Evolutionary conservation across 2,888 invertebrate genomes (phyloP), one percentile per base, ranked within the genome.

Genomic region (Eilema caniola): DNA sequence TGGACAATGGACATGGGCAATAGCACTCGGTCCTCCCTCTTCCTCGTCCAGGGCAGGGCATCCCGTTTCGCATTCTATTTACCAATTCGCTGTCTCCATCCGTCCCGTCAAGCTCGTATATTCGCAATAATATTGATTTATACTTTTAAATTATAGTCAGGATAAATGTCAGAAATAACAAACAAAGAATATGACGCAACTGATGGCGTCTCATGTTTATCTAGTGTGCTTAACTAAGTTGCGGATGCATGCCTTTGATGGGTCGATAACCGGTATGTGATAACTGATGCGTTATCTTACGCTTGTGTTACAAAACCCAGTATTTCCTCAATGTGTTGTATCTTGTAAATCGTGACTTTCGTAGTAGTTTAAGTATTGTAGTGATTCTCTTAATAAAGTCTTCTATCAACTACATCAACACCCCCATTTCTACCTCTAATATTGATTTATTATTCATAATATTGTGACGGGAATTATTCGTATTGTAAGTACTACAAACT

Each of bases 221-320:
- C 28, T 60, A 28, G 24, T 60, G 3, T 20, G 28, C 61, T 31
- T 31, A 28, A 10, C 61, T 33, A 33, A 61, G 31, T 61, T 61
- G n/a, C 61, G 28, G 10, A n/a, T 61, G n/a, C 61, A 31, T 3
- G 12, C n/a, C 8, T 7, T n/a, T 61, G 61, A 28, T 61, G 28
- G 61, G 61, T 61, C 61, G 31, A 61, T n/a, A 28, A 61, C 61
- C 61, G 31, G 61, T n/a, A n/a, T n/a, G 61, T 61, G 61, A 61
- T 61, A 61, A 28, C 25, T 61, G 61, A 61, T 31, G 28, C 61
- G 28, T 61, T 61, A 61, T 61, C 61, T 31, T 61, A 14, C 20
- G 20, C 31, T 61, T 31, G 60, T 61, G 28, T 61, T 57, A 57
- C 23, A 24, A 57, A 57, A 24, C 24, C 11, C 0, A 24, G 25